Conservation (phyloP, 2,888 invertebrate species). For the Frankliniella intonsa region DNA sequence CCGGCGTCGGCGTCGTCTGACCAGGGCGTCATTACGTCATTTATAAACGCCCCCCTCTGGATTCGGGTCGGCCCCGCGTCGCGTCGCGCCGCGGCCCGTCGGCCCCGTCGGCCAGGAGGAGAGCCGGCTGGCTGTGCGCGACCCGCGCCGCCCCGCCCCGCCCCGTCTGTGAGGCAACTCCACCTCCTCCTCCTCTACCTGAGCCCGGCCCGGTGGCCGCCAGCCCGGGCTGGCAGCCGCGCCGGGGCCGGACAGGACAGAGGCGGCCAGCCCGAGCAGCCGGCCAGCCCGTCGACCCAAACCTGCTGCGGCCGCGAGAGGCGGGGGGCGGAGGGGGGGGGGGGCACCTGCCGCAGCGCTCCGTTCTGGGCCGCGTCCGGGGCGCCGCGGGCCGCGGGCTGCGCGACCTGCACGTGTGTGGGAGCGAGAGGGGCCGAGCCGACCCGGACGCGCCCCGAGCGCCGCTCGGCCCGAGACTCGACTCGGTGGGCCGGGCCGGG, state of each 20-base stretch:
- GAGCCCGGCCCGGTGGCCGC: neutral
- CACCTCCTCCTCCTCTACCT: neutral
- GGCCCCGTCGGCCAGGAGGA: no score
- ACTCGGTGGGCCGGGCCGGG: neutral
- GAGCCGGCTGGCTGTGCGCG: no score
- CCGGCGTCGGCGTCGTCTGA: no score
- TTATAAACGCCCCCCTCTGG: neutral
- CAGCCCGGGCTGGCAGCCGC: neutral
- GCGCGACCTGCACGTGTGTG: neutral
- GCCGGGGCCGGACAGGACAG: neutral
- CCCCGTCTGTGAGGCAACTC: neutral
- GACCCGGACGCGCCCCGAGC: neutral
- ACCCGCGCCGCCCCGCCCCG: no score
- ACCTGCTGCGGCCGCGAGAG: neutral
- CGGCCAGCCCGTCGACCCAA: neutral
- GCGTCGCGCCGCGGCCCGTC: neutral
- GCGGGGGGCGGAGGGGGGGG: neutral
- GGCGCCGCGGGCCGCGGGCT: neutral
- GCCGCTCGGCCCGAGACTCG: neutral
- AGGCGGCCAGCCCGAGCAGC: neutral
- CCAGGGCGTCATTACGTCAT: no score
- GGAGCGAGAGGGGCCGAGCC: neutral
- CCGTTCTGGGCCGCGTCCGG: neutral
- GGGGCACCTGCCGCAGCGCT: conserved; percentile 12
- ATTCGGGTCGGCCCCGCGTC: neutral